A percentile compares a stretch with the other conserved stretches of the same genome.
Conservation (phyloP, 2,888 invertebrate species). For the Ochropleura leucogaster region DNA sequence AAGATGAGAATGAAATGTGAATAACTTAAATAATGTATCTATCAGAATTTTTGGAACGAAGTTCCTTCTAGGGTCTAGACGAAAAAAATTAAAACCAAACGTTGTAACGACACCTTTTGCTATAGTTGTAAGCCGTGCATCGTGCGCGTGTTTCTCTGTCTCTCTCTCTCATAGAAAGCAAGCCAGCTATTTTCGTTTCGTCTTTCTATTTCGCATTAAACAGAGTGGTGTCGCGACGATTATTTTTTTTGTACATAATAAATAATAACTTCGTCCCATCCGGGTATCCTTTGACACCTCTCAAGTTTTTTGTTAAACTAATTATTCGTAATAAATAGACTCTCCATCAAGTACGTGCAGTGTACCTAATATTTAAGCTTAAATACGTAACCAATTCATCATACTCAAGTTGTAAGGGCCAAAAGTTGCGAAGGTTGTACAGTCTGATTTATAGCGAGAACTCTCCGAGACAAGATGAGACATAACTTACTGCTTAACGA, state of each 20-base stretch:
- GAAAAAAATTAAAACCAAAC: too few species aligned
- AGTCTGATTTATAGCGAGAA: conserved; percentile 53
- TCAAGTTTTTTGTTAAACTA: neutral
- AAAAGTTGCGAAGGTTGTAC: conserved; percentile 21
- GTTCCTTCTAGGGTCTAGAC: too few species aligned
- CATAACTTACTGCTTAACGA: conserved; percentile 62
- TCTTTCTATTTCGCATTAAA: too few species aligned
- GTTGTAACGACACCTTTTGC: too few species aligned
- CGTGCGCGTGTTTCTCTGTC: too few species aligned
- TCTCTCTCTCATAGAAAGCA: too few species aligned
- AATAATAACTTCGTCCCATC: too few species aligned
- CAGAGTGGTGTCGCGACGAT: too few species aligned
- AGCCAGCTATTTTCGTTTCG: too few species aligned
- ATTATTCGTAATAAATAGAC: neutral
- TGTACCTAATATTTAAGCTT: neutral
- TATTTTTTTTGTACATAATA: too few species aligned
- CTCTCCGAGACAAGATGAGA: conserved; percentile 51
- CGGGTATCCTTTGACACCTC: too few species aligned
- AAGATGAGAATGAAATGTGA: neutral
- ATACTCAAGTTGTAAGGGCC: conserved; percentile 1
- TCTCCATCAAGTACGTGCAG: neutral
- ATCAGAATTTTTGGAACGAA: neutral
- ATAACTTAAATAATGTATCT: neutral
- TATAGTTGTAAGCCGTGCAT: too few species aligned
- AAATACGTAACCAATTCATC: conserved; percentile 22